A percentile compares a stretch with the other conserved stretches of the same genome.
Conservation (phyloP, 2,888 invertebrate genomes). For the Electrophaes corylata region DNA sequence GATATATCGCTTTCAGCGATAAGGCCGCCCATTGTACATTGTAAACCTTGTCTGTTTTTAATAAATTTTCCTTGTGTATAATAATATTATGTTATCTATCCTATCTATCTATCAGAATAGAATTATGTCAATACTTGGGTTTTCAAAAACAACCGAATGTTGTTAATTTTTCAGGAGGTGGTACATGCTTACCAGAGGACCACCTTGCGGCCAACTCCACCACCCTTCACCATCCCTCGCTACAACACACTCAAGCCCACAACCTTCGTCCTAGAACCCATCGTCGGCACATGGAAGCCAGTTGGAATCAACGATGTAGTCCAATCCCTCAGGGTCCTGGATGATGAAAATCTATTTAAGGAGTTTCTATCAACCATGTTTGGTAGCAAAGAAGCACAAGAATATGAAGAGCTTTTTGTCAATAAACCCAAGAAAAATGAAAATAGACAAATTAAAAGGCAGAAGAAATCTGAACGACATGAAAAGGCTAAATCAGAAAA, state of each 20-base stretch:
- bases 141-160: too few relatives aligned
- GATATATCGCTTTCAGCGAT: too few relatives aligned
- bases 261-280: conserved; percentile 37
- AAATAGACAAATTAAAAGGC: not conserved
- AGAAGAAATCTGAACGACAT: not conserved
- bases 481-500: conserved; percentile 5
- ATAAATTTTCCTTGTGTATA: too few relatives aligned
- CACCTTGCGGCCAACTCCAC: conserved; percentile 37
- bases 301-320: not conserved
- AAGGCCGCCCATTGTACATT: too few relatives aligned
- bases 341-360: conserved; percentile 50
- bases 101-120: too few relatives aligned
- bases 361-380: conserved; percentile 59
- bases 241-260: conserved; percentile 27
- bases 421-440: conserved; percentile 3
- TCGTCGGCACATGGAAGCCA: conserved; percentile 1
- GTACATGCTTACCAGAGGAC: conserved; percentile 40
- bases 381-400: conserved; percentile 49
- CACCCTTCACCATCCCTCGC: not conserved
- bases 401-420: conserved; percentile 34
- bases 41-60: too few relatives aligned
- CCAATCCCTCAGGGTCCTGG: conserved; percentile 43
- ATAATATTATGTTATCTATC: too few relatives aligned
- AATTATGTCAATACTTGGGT: too few relatives aligned
- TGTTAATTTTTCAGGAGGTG: conserved; percentile 48